Conservation (phyloP, 1,140 invertebrate genomes). For the Euura saliciscinereae region DNA sequence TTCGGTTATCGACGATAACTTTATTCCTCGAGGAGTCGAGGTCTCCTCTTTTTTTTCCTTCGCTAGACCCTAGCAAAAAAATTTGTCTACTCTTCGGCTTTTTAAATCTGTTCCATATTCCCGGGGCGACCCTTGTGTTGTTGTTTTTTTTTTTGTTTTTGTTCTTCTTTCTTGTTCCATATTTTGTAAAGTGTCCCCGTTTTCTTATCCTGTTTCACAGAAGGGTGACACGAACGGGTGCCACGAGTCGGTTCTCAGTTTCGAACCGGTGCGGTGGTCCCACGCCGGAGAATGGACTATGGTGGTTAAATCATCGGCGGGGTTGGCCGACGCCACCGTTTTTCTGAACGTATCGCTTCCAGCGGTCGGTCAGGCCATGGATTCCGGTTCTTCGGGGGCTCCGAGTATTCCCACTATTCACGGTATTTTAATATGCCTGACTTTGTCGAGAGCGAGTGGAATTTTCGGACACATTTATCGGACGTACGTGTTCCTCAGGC, state of each 20-base stretch:
- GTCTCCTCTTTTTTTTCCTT: too few species aligned
- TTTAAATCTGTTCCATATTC: too few species aligned
- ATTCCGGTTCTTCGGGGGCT: conserved; percentile 1
- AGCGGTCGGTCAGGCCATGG: neutral
- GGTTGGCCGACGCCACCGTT: conserved; percentile 63
- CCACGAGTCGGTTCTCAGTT: conserved; percentile 60
- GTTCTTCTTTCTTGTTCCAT: conserved; percentile 17
- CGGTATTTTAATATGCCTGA: neutral
- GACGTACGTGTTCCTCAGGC: neutral
- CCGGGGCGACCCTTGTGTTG: neutral
- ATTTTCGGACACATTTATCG: neutral
- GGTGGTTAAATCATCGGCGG: conserved; percentile 62
- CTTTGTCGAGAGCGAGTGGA: neutral
- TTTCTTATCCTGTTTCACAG: conserved; percentile 49
- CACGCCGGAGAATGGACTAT: conserved; percentile 66
- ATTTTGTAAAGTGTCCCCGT: neutral
- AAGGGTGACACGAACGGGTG: conserved; percentile 58
- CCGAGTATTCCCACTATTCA: neutral
- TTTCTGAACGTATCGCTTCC: conserved; percentile 64
- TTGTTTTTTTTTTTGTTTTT: too few species aligned
- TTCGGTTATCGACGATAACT: too few species aligned
- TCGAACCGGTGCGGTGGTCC: conserved; percentile 59
- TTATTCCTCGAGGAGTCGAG: too few species aligned
- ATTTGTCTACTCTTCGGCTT: too few species aligned
- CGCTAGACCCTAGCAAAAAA: too few species aligned